These are phyloP conservation scores for Sylvia borin DNA, from an alignment of 2,797 vertebrate species.

Conservation along the genomic window DNA sequence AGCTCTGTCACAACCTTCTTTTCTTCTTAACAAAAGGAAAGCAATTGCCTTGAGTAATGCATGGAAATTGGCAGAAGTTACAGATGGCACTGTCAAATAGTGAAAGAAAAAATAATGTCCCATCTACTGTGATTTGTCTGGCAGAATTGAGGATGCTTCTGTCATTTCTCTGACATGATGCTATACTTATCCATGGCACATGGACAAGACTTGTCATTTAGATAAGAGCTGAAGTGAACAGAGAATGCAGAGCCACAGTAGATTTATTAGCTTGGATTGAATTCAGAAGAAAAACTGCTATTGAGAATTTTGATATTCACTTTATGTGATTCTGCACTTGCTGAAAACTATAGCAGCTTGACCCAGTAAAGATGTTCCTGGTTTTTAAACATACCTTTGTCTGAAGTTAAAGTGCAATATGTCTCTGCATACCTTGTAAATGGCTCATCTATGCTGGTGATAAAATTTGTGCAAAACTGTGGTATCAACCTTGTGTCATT, in stretches of 20 bases:
- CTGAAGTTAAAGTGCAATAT: neutral
- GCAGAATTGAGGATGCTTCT: neutral
- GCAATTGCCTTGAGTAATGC: neutral
- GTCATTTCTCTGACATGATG: neutral
- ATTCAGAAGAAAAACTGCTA: neutral
- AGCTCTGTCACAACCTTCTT: neutral
- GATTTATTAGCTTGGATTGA: neutral
- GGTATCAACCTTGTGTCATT: neutral
- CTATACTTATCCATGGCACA: slow-evolving; percentile 2
- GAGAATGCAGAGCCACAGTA: neutral
- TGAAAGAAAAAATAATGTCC: neutral
- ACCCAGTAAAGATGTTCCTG: neutral
- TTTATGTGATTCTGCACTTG: neutral
- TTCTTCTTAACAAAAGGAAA: slow-evolving; percentile 11
- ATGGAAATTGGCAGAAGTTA: slow-evolving; percentile 10
- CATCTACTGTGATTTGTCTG: slow-evolving; percentile 36
- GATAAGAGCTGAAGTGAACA: neutral
- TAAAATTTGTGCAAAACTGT: neutral
- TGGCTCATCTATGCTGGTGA: neutral
- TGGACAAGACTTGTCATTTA: neutral
- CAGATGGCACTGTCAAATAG: slow-evolving; percentile 33
- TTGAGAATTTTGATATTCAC: neutral
- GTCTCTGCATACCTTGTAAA: neutral
- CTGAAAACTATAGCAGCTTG: neutral
- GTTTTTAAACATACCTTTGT: neutral